Base-by-base conservation (phyloP, 2,113 vertebrate genomes). In the Hippocampus zosterae region DNA sequence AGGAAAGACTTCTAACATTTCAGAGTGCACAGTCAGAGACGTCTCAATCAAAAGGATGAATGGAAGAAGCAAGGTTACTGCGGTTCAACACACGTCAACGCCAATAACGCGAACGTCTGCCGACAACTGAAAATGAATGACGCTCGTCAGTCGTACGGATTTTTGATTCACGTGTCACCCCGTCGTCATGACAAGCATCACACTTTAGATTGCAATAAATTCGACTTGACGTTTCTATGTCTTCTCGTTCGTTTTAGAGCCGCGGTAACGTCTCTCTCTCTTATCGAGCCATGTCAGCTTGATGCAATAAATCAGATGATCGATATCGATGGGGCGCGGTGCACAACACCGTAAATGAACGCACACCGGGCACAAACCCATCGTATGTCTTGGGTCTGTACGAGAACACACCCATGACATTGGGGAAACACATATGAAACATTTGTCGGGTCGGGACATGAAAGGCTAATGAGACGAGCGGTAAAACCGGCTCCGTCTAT, bases 271-370 rank as follows among this genome's bases (percentile, higher is more conserved):
- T 33, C 29, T 29, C 29, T 60, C 29, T 60, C 33, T 60, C 57
- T 60, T 33, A 63, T 41, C 4, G 5, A 73, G 50, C 56, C 44
- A 48, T 18, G 62, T 13, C 62, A 25, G 68, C 56, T 80, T 77
- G 66, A 21, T 60, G 75, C 71, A 83, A 82, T 65, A 40, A 75
- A 63, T 15, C 29, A 25, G 21, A 4, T 4, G 75, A 84, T 84
- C 73, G 33, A 78, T 83, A 62, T 59, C 21, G 33, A 64, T 65
- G 71, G 76, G 82, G 82, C 68, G 83, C 72, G 81, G 84, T 76
- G 60, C 65, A 46, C 19, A 2, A 3, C 25, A 65, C 18, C n/a
- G n/a, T 0, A 23, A 4, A 33, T 60, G 27, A 8, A 18, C 27
- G 13, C 57, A 16, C 12, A 9, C 23, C 6, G 15, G n/a, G 16